A percentile compares a stretch with the other conserved stretches of the same genome.
phyloP scores from a whole-genome alignment of 2,797 vertebrate genomes.

The Sebastes miniatus region DNA sequence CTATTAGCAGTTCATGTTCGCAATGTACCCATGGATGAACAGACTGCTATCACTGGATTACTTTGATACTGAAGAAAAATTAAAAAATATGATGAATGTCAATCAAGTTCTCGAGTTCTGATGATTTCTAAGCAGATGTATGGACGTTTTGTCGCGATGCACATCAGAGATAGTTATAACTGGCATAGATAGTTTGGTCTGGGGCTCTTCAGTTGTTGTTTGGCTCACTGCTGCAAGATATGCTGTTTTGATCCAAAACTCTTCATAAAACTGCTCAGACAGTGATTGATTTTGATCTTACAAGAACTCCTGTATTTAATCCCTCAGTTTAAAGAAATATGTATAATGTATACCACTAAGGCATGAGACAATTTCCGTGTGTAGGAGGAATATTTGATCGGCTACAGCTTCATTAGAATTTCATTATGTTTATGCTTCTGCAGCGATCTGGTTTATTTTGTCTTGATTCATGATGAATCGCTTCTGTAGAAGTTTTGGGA shows the following conservation, averaged over 20 bases:
- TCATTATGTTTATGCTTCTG: neutral
- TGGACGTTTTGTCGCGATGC: accelerated
- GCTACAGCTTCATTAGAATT: neutral
- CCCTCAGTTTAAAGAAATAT: neutral
- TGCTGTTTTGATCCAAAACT: neutral
- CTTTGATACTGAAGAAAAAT: neutral
- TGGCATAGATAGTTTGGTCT: neutral
- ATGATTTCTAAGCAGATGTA: neutral
- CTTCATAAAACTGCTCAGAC: neutral
- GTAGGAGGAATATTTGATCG: neutral
- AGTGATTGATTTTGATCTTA: neutral
- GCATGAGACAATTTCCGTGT: neutral
- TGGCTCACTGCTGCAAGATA: neutral
- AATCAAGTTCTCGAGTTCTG: neutral
- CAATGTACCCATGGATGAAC: neutral
- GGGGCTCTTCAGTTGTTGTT: neutral
- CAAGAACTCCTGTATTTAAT: neutral
- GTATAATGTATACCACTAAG: neutral
- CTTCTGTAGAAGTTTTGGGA: neutral
- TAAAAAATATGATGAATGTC: neutral
- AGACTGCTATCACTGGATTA: neutral
- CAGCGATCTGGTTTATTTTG: neutral
- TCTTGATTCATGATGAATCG: neutral
- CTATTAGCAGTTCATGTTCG: neutral
- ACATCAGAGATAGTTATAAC: neutral